Evolutionary conservation across 2,797 vertebrate species (phyloP), one percentile per base, ranked within the genome.

Genomic region (Steatocranus sp.): DNA sequence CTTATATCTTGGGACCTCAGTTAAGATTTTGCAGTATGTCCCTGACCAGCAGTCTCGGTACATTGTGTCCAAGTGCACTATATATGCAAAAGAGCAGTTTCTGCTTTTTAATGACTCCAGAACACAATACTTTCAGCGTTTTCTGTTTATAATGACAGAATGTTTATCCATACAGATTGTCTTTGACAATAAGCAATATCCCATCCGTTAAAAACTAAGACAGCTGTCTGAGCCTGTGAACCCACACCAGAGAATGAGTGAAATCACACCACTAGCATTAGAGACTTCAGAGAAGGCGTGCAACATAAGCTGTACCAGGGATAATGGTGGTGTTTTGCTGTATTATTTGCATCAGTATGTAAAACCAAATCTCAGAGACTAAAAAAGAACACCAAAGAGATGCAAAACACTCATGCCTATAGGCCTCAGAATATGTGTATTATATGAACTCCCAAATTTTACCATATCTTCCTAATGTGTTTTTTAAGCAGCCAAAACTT

Each of bases 201-300:
- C 86, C 70, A 90, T 93, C 85, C 86, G 77, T 84, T 90, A 89
- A 89, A 61, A 92, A 90, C 81, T 83, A 94, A 92, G 86, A 91
- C 89, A 93, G 87, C 87, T 91, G 88, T 76, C 85, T 87, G 85
- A 76, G 85, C 76, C 6, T 82, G 61, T 80, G 81, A 77, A 84
- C 20, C 41, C 58, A 46, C 17, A 86, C 7, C 68, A 77, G 86
- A 50, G 61, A 84, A 17, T 48, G 25, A 77, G 75, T 17, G 34
- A 80, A 87, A 74, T 17, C 32, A 49, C 25, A 56, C 15, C 5
- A 61, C 23, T 7, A 46, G 17, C 15, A 6, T 73, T 50, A 68
- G 11, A 83, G 20, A 58, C 54, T 70, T 43, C 70, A 23, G 8
- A 34, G 73, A 75, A 58, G 9, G n/a, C 32, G 27, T 34, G n/a